Conservation (phyloP, 2,888 invertebrate species). For the Drosophila birchii region DNA sequence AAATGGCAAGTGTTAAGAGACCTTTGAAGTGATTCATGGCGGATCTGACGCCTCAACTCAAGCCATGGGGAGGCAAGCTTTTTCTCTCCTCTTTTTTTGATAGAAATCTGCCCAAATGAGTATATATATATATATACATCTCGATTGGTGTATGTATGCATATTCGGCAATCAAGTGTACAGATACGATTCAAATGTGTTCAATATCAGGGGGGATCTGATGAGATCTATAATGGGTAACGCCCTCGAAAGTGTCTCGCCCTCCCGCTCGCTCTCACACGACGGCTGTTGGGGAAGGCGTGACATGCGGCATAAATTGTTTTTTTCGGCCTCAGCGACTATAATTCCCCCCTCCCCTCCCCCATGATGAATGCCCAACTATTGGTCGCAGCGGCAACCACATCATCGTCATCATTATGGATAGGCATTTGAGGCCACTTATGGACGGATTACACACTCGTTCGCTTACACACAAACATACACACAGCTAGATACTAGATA, state of each 20-base stretch:
- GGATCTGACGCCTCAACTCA: conserved; percentile 5
- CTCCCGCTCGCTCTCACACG: conserved; percentile 21
- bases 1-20: conserved; percentile 8
- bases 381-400: conserved; percentile 57
- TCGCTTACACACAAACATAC: conserved; percentile 6
- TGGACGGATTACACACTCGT: conserved; percentile 63
- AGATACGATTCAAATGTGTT: conserved; percentile 27
- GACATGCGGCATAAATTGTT: conserved; percentile 51
- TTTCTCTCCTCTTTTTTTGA: not conserved
- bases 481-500: not conserved
- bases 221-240: conserved; percentile 55
- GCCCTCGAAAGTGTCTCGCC: conserved; percentile 43
- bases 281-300: conserved; percentile 41
- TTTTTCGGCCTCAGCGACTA: conserved; percentile 31
- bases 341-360: not conserved
- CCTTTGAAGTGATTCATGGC: conserved; percentile 10
- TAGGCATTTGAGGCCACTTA: conserved; percentile 72
- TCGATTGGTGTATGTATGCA: not conserved
- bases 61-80: not conserved
- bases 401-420: conserved; percentile 56
- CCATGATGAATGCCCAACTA: conserved; percentile 53
- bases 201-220: conserved; percentile 32
- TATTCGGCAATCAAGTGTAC: not conserved
- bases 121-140: not conserved
- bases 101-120: conserved; percentile 2